A percentile compares a stretch with the other conserved stretches of the same genome.
Conservation (phyloP, 2,888 invertebrate genomes). For the Mythimna vitellina region DNA sequence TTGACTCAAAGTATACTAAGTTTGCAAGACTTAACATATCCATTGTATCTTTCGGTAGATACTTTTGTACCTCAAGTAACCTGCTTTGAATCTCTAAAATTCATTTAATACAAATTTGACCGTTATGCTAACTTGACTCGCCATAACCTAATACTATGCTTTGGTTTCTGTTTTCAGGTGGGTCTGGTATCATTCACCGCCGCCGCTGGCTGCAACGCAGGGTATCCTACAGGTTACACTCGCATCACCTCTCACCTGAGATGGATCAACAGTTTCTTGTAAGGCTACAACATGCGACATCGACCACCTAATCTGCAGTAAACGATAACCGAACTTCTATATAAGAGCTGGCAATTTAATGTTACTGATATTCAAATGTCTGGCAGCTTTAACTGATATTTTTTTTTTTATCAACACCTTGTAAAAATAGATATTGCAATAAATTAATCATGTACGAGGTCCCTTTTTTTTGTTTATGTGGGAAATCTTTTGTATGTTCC, state of each 20-base stretch:
- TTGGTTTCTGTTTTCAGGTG: conserved; percentile 5
- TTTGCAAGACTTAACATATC: too few species aligned
- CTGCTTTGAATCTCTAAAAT: too few species aligned
- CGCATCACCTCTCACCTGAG: conserved; percentile 39
- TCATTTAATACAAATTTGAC: neutral
- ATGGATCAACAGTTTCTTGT: conserved; percentile 43
- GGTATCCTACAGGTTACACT: conserved; percentile 32
- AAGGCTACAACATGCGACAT: neutral
- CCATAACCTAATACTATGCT: neutral
- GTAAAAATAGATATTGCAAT: neutral
- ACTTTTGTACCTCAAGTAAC: too few species aligned
- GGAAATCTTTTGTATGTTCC: too few species aligned
- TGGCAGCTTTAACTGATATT: neutral
- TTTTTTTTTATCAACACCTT: neutral
- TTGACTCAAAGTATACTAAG: too few species aligned
- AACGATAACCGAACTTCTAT: neutral
- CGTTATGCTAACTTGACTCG: neutral
- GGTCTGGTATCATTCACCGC: conserved; percentile 37
- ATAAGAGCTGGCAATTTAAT: neutral
- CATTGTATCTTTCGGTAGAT: neutral
- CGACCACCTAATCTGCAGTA: neutral
- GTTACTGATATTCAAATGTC: neutral
- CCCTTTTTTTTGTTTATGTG: too few species aligned
- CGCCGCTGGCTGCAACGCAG: conserved; percentile 26
- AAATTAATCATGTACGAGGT: conserved; percentile 1